Base-by-base conservation (phyloP, 1,140 invertebrate genomes). In the Diachasma alloeum region DNA sequence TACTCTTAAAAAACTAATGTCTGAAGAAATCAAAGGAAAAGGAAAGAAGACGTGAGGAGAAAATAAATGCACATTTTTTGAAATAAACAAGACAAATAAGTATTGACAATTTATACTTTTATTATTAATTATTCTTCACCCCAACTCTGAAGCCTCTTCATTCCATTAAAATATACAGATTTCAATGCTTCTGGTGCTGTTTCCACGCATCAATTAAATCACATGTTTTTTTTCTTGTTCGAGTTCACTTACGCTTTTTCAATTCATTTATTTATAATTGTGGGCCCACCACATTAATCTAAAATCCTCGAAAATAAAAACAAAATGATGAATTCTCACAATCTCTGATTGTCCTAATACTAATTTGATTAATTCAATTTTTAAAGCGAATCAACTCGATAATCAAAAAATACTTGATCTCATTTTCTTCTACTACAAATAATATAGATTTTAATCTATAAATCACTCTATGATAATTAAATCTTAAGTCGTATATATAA, bases 41-140 rank as follows among this genome's bases (percentile, higher is more conserved):
- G 1, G 19, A 19, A 19, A 56, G 3, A 15, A 56, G 15, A 56
- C 63, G 15, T 48, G 17, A 6, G 19, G 22, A 46, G 22, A n/a
- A 42, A 74, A 31, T 66, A 66, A 74, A 74, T 39, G 59, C 72
- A 44, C 56, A 74, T 74, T 13, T 74, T 74, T 66, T 67, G 39
- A 42, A 26, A 74, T 42, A 44, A 9, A 24, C 42, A 36, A 19
- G n/a, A 42, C 22, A 59, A 56, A 39, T 42, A 15, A 59, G 36
- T 44, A 66, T 66, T 73, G 22, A 73, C 37, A 13, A 66, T 66
- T 13, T 56, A 48, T 17, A 59, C 15, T 59, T 56, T 22, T 19
- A 73, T n/a, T 67, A 74, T 59, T 59, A 10, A 44, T 42, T 66
- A 39, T 66, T 42, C 6, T 66, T 42, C 11, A 42, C 37, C 63